A percentile compares a stretch with the other conserved stretches of the same genome.
Evolutionary conservation across 2,113 vertebrate genomes (phyloP).

Genomic region (Cephalopholis sonnerati): DNA sequence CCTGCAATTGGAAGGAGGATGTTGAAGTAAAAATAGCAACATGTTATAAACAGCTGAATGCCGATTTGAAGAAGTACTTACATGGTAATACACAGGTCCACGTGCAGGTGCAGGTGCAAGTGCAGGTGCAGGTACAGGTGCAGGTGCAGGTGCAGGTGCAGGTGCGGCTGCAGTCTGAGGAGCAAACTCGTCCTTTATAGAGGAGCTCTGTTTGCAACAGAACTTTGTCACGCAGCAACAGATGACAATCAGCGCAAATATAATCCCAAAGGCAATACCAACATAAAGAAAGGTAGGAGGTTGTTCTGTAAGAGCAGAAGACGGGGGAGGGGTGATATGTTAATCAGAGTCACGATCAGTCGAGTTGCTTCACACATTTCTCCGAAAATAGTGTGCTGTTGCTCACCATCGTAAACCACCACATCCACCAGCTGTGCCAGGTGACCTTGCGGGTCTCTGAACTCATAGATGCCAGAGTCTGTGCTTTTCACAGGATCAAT

Average conservation of each 20-base stretch:
- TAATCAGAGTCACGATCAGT: neutral
- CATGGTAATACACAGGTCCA: slow-evolving; percentile 32
- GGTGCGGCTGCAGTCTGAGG: slow-evolving; percentile 10
- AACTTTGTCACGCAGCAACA: slow-evolving; percentile 53
- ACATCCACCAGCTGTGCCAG: neutral
- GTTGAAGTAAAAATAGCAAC: neutral
- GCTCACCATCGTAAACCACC: slow-evolving; percentile 13
- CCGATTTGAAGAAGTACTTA: slow-evolving; percentile 18
- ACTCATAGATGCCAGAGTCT: slow-evolving; percentile 52
- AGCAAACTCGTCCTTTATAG: slow-evolving; percentile 16
- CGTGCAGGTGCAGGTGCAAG: too few relatives aligned
- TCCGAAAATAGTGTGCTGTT: neutral
- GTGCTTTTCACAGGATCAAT: rapidly evolving
- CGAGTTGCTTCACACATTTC: neutral
- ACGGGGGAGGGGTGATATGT: neutral
- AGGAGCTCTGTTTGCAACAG: slow-evolving; percentile 50
- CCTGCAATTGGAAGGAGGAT: slow-evolving; percentile 25
- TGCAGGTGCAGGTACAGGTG: neutral
- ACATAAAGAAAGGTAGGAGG: neutral
- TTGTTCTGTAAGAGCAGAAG: neutral
- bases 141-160: neutral
- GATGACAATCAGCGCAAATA: neutral
- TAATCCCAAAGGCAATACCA: rapidly evolving
- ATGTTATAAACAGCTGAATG: neutral
- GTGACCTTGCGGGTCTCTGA: slow-evolving; percentile 45